Base-by-base conservation (phyloP, 2,113 vertebrate genomes). In the Aramus guarauna region DNA sequence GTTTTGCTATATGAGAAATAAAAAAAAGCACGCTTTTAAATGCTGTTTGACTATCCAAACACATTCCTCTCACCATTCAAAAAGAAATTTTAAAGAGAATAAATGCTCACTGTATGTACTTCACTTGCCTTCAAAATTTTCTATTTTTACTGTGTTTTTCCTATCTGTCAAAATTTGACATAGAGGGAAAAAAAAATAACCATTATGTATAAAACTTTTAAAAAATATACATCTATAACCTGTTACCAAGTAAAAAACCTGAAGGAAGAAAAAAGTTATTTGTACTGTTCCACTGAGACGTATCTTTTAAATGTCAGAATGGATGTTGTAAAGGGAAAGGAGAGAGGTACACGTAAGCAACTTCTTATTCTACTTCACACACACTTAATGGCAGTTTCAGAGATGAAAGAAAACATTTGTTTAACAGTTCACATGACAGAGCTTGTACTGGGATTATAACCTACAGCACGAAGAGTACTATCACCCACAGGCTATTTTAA, bases 11-110 rank as follows among this genome's bases (percentile, higher is more conserved):
- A 18, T 43, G 82, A 58, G 77, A 89, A 85, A 81, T 90, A 69
- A 94, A 94, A 76, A 96, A 85, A 78, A 74, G 50, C 53, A 86
- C 26, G 15, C 27, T 53, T 53, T 29, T 29, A 53, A 53, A 94
- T 21, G 52, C 89, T 41, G 66, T 63, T 87, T 81, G 83, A 85
- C 76, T 94, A 88, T 53, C 66, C 83, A 94, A 96, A 85, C 60
- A 87, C 34, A 76, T 63, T 84, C 59, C 48, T 67, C n/a, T 39
- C 41, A 45, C 19, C 30, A 52, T 47, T 81, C 60, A 86, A 47
- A 88, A 60, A 77, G 52, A 62, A 52, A 67, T 39, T 56, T 92
- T 58, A 5, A 76, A 85, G 39, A 23, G 24, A 80, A 53, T 27
- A 59, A 89, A 82, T 41, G 18, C 8, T 64, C 41, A 32, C 23